A percentile compares a stretch with the other conserved stretches of the same genome.
Conservation (phyloP, 2,888 invertebrate species). For the Operophtera brumata region DNA sequence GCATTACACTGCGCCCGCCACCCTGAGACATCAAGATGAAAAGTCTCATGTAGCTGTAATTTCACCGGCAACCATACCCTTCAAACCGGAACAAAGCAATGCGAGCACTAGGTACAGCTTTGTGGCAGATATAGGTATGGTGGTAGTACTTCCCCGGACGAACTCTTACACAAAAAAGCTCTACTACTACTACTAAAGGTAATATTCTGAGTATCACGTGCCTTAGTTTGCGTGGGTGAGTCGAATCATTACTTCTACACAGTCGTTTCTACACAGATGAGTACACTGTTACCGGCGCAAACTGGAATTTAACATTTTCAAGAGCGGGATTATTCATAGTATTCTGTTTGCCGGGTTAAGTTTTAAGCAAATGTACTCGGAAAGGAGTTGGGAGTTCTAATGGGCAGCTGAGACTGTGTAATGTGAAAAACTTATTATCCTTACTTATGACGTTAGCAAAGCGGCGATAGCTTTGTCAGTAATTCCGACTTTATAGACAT, state of each 20-base stretch:
- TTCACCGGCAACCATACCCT: no score
- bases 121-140: no score
- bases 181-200: no score
- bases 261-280: not conserved
- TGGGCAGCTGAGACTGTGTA: constrained; percentile 17
- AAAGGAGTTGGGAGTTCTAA: constrained; percentile 18
- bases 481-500: constrained; percentile 5
- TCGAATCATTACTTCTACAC: not conserved
- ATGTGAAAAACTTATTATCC: constrained; percentile 22
- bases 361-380: constrained; percentile 20
- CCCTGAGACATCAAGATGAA: no score
- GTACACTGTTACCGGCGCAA: constrained; percentile 9
- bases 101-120: no score
- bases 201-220: not conserved
- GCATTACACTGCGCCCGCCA: no score
- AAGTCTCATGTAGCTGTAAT: no score
- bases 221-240: not conserved
- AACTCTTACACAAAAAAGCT: no score
- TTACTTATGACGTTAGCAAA: constrained; percentile 9
- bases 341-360: constrained; percentile 23
- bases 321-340: constrained; percentile 23
- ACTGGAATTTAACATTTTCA: constrained; percentile 19
- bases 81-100: no score
- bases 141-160: no score
- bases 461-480: constrained; percentile 6